Percentiles rank a stretch among this genome's conserved stretches.
Evolutionary conservation across 2,113 vertebrate genomes (phyloP).

Genomic region (Falcunculus frontatus): DNA sequence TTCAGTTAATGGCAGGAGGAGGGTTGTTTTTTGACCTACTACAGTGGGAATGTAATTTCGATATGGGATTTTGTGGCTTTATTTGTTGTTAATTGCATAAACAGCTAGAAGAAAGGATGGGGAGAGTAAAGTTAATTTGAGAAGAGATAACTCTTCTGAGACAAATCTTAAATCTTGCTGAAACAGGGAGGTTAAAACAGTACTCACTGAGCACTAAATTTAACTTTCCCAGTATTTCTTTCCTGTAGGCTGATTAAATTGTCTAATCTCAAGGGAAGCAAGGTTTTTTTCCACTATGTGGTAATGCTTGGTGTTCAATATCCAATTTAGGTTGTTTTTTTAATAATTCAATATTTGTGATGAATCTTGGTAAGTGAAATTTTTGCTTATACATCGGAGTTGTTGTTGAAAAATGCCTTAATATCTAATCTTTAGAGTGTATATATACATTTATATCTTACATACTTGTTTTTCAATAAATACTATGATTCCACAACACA

Average conservation of each 20-base stretch:
- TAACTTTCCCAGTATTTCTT: constrained; percentile 1
- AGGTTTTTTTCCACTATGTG: background rate
- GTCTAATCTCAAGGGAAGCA: background rate
- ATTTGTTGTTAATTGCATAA: constrained; percentile 4
- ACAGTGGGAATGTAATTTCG: background rate
- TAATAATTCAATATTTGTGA: background rate
- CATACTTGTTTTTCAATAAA: background rate
- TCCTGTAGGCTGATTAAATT: constrained; percentile 40
- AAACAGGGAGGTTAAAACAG: background rate
- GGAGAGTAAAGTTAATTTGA: background rate
- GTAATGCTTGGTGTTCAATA: constrained; percentile 15
- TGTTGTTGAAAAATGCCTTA: background rate
- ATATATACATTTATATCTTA: background rate
- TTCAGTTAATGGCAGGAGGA: background rate
- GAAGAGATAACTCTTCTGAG: background rate
- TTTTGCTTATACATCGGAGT: background rate
- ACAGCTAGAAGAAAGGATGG: background rate
- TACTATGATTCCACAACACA: background rate
- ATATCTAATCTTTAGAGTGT: background rate
- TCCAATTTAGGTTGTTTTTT: constrained; percentile 11
- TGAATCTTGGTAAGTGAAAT: background rate
- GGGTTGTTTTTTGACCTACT: background rate
- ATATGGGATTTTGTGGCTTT: background rate
- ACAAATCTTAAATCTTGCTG: background rate
- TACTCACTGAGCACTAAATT: constrained; percentile 5